Conservation (phyloP, 2,888 invertebrate species). For the Campoletis raptor region DNA sequence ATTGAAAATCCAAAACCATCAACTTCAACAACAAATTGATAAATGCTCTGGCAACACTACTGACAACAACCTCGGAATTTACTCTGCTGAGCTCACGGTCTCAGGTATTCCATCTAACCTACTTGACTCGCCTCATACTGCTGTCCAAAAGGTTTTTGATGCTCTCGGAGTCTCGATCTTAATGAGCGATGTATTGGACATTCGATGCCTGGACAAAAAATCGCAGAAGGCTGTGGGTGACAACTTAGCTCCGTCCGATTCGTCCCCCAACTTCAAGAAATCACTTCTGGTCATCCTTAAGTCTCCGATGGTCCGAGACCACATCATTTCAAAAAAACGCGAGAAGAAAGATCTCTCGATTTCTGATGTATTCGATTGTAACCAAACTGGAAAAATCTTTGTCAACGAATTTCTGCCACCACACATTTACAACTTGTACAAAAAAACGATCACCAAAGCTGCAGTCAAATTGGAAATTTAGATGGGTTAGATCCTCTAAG, state of each 20-base stretch:
- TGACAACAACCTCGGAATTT: neutral
- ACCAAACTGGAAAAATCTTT: neutral
- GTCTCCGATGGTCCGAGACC: neutral
- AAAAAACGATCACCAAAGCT: neutral
- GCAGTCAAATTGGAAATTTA: neutral
- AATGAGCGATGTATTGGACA: neutral
- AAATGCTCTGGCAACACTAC: neutral
- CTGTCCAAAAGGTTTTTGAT: neutral
- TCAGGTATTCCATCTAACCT: neutral
- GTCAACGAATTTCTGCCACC: neutral
- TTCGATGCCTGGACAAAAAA: neutral
- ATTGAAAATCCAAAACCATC: neutral
- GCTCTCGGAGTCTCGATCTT: neutral
- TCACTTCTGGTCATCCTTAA: neutral
- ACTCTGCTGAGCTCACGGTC: neutral
- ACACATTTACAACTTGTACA: neutral
- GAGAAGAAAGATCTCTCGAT: neutral
- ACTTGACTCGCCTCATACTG: neutral
- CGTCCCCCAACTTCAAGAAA: neutral
- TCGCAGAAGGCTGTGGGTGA: neutral
- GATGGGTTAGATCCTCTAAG: neutral
- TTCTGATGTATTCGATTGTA: neutral
- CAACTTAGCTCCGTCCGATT: neutral
- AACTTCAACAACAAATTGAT: neutral
- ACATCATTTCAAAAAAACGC: neutral